Conservation (phyloP, 1,140 invertebrate species). For the Bombus sylvicola region DNA sequence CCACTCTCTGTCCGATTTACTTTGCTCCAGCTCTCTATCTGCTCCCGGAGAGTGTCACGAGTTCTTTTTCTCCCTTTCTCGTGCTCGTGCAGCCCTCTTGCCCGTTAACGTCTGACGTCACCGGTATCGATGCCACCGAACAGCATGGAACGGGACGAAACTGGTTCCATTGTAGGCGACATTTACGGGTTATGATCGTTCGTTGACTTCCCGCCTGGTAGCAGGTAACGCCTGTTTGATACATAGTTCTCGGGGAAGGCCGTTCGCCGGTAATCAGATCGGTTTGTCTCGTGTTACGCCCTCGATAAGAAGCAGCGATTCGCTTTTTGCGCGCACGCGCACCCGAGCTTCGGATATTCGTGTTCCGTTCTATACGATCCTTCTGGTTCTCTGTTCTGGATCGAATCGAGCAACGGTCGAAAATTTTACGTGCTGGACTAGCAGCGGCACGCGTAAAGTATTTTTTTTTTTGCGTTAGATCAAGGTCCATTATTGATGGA, state of each 20-base stretch:
- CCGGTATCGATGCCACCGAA: slow-evolving; percentile 12
- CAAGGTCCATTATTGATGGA: neutral
- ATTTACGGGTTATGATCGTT: slow-evolving; percentile 48
- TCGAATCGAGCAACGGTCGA: neutral
- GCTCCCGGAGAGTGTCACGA: neutral
- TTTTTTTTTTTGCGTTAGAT: neutral
- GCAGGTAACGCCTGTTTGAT: slow-evolving; percentile 7
- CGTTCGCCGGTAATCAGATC: slow-evolving; percentile 12
- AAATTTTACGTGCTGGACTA: neutral
- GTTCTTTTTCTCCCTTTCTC: neutral
- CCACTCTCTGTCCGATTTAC: slow-evolving; percentile 32
- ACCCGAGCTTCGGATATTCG: neutral
- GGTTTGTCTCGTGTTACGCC: slow-evolving; percentile 21
- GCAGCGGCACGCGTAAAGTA: neutral
- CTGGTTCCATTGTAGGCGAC: slow-evolving; percentile 42
- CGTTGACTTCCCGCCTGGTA: slow-evolving; percentile 26
- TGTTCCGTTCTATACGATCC: neutral
- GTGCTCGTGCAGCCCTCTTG: too few species aligned
- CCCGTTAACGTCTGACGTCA: slow-evolving; percentile 6
- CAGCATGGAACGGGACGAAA: slow-evolving; percentile 40
- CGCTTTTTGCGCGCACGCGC: slow-evolving; percentile 1
- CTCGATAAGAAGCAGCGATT: neutral
- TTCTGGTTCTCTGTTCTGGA: too few species aligned
- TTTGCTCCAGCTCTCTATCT: slow-evolving; percentile 28
- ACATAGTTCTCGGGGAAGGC: slow-evolving; percentile 9